Percentiles rank a stretch among this genome's conserved stretches.
Conservation (phyloP, 2,888 invertebrate genomes). For the Idaea aversata region DNA sequence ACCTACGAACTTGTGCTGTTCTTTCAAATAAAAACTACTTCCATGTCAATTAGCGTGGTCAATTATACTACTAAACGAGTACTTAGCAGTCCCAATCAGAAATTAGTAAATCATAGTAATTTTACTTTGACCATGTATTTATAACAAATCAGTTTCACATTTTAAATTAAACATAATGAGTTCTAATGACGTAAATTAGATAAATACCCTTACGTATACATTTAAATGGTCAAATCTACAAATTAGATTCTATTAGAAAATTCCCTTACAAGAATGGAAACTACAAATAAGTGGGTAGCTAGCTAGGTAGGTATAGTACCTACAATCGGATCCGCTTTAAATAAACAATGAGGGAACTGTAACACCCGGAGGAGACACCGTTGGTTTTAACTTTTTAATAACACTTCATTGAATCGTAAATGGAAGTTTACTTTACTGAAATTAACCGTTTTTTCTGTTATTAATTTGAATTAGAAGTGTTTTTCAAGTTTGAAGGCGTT, state of each 20-base stretch:
- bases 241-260: not conserved
- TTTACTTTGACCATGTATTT: not conserved
- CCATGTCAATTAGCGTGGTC: no score
- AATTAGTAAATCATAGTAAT: not conserved
- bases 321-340: conserved; percentile 71
- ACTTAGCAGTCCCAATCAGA: not conserved
- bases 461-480: conserved; percentile 9
- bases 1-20: no score
- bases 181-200: not conserved
- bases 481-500: not conserved
- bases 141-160: not conserved
- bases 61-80: not conserved
- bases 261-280: not conserved
- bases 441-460: conserved; percentile 7
- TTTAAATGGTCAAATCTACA: not conserved
- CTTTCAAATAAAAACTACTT: no score
- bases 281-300: not conserved
- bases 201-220: not conserved
- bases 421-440: conserved; percentile 17
- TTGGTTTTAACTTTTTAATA: conserved; percentile 58
- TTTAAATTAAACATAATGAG: not conserved
- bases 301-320: not conserved
- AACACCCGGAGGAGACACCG: conserved; percentile 48
- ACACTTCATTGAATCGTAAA: conserved; percentile 26
- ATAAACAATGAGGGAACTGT: conserved; percentile 74